Percentiles rank a stretch among this genome's conserved stretches.
Evolutionary conservation across 2,888 invertebrate species (phyloP).

Genomic region (Alviniconcha strummeri): DNA sequence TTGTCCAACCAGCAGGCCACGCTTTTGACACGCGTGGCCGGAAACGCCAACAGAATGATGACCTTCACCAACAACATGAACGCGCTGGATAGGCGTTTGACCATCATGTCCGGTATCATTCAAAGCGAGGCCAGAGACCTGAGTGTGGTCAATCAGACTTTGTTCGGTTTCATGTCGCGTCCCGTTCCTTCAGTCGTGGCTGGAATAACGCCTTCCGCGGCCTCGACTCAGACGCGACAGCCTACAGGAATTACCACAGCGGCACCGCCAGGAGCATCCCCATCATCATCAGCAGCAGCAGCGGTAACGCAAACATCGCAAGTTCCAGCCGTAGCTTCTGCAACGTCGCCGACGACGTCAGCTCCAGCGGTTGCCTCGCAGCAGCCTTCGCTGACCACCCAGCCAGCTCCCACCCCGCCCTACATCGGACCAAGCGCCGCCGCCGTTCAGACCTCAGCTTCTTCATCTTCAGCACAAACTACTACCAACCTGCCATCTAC

Average conservation of each 20-base stretch:
- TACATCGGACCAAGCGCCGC: background rate
- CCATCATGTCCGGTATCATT: constrained; percentile 6
- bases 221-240: background rate
- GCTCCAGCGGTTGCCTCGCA: background rate
- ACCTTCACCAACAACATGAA: background rate
- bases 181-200: background rate
- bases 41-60: background rate
- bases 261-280: background rate
- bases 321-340: background rate
- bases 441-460: background rate
- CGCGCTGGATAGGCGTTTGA: constrained; percentile 4
- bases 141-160: background rate
- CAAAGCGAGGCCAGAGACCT: background rate
- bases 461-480: background rate
- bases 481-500: too few species aligned
- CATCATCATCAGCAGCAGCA: background rate
- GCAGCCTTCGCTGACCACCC: background rate
- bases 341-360: background rate
- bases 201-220: background rate
- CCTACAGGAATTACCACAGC: background rate
- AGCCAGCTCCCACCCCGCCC: background rate
- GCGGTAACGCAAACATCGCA: too few species aligned
- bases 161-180: background rate
- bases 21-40: background rate
- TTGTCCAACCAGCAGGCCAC: constrained; percentile 19